A percentile compares a stretch with the other conserved stretches of the same genome.
Evolutionary conservation across 2,797 vertebrate species (phyloP).

Genomic region (Anableps anableps): DNA sequence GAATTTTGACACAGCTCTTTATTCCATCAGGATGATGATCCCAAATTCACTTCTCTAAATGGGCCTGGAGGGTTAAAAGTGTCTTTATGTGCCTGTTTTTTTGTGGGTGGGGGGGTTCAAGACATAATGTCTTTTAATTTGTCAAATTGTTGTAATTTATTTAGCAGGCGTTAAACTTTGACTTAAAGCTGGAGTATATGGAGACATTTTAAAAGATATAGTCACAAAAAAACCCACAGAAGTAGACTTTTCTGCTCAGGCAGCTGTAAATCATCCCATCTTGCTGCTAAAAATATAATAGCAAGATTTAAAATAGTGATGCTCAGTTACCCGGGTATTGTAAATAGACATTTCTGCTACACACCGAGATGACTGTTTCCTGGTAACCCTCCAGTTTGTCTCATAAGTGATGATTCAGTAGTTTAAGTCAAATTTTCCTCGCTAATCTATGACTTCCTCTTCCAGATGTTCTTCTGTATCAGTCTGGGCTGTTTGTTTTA

Average conservation of each 20-base stretch:
- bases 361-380: neutral
- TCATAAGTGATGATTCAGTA: slow-evolving; percentile 15
- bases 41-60: neutral
- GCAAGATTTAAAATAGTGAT: neutral
- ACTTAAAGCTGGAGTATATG: neutral
- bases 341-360: neutral
- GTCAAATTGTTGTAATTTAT: neutral
- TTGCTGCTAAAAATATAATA: neutral
- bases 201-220: neutral
- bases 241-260: neutral
- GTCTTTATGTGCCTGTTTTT: neutral
- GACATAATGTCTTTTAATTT: neutral
- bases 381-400: neutral
- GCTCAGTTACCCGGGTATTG: neutral
- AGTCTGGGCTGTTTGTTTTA: slow-evolving; percentile 65
- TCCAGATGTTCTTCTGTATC: slow-evolving; percentile 81
- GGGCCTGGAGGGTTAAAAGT: neutral
- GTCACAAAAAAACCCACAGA: neutral
- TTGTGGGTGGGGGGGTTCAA: too few species aligned
- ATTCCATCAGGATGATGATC: neutral
- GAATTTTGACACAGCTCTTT: neutral
- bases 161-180: neutral
- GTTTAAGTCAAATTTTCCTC: neutral
- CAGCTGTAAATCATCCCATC: neutral
- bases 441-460: slow-evolving; percentile 16